Evolutionary conservation across 2,888 invertebrate species (phyloP).

Genomic region (Acholoe squamosa): DNA sequence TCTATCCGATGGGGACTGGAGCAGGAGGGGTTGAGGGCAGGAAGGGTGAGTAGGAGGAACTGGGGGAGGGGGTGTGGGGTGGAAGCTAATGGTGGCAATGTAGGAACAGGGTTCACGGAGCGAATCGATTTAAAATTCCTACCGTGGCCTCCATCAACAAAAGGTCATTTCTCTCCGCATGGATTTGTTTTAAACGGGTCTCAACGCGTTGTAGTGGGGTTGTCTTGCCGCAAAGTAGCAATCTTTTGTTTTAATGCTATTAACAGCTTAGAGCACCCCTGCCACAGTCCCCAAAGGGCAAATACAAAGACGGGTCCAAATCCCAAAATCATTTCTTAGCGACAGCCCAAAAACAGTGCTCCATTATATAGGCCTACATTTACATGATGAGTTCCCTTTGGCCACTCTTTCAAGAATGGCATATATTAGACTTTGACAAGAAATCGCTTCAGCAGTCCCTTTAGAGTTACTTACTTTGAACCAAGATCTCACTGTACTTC

Average conservation of each 20-base stretch:
- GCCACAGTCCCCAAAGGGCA: neutral
- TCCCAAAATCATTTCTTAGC: conserved; percentile 51
- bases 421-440: no score
- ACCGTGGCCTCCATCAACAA: conserved; percentile 50
- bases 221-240: conserved; percentile 8
- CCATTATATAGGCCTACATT: conserved; percentile 40
- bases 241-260: conserved; percentile 53
- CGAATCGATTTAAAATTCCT: conserved; percentile 54
- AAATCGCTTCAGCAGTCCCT: no score
- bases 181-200: conserved; percentile 60
- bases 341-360: neutral
- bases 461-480: no score
- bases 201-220: neutral
- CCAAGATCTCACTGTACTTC: no score
- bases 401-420: no score
- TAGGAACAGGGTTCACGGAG: neutral
- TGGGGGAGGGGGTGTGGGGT: neutral
- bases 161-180: conserved; percentile 55
- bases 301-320: neutral
- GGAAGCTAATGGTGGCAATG: neutral
- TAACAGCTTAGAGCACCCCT: conserved; percentile 11
- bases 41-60: neutral
- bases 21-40: neutral
- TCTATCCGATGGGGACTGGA: neutral
- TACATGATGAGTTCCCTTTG: neutral